Evolutionary conservation across 2,113 vertebrate genomes (phyloP), one percentile per base, ranked within the genome.

Genomic region (Cranoglanis bouderius): DNA sequence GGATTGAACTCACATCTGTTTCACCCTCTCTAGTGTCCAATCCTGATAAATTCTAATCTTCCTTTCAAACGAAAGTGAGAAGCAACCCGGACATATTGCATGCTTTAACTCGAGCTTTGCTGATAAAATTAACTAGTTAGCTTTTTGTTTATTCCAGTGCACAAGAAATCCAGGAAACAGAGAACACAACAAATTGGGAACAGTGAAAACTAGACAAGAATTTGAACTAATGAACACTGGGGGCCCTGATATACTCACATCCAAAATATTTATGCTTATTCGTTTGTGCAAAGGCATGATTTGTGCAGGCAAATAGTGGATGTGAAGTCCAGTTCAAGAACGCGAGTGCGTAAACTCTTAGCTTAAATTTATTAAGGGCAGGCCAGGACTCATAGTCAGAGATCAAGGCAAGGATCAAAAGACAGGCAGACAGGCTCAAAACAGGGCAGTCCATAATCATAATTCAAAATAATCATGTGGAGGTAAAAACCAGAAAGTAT

Each of bases 1-100:
- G 92, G 93, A 93, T 94, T 92, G 77, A 92, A 94, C 90, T 92
- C 91, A 92, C 91, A 91, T 84, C 84, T 87, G 80, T 92, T 93
- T 93, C 81, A 80, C 82, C 85, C 72, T 86, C 85, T 75, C 49
- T 43, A 57, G 51, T 86, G 35, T 53, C 85, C 85, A 40, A 38
- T 55, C 32, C 49, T 26, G 10, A 46, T 57, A 82, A 70, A 88
- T 19, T 67, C 46, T 43, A 53, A 82, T 70, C 63, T 65, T 82
- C 12, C 32, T 26, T 82, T 70, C 63, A 87, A 82, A 87, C 19
- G 49, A 87, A 87, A 51, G 43, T 12, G 14, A 61, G 35, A 77
- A n/a, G 26, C 49, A 77, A 59, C 70, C 70, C 57, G 49, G 75
- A 49, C 19, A 40, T 53, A 51, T 53, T 38, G 4, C 46, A 29